Evolutionary conservation across 2,113 vertebrate genomes (phyloP), one percentile per base, ranked within the genome.

Genomic region (Tichodroma muraria): DNA sequence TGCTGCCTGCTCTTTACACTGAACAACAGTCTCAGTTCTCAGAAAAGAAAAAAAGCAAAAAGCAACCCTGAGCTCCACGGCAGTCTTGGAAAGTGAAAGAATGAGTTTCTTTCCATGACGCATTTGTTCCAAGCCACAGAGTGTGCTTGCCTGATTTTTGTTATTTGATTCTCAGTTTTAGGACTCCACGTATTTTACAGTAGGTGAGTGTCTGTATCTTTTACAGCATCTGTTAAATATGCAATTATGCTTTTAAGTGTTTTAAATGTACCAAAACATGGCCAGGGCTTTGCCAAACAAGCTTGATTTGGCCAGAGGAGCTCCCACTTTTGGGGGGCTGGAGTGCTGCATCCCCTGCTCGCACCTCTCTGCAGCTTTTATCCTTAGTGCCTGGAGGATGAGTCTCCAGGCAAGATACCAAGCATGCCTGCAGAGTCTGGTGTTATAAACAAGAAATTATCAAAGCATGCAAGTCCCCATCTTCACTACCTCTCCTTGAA

Each of bases 51-150:
- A 85, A 86, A 57, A 71, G 33, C 35, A 59, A 73, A 89, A 87
- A 35, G 1, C 59, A 70, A 9, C 45, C 27, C 54, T 10, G 6
- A 49, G 45, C 63, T 73, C 37, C 4, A 11, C 70, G 31, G n/a
- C 31, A 20, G n/a, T 54, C 68, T 77, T 90, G 80, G 80, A 92
- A 92, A 90, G 56, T 54, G 76, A 88, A 94, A 81, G 38, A 52
- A 65, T 19, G 38, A 33, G 20, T 78, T 86, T 66, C 33, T 93
- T 15, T 68, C 80, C 44, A 3, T 90, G 86, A 90, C 73, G 76
- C 40, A 30, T 89, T 94, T 87, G 44, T 92, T 92, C 73, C 89
- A 84, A 89, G 50, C 73, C 78, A 68, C 69, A 84, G 69, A 71
- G 27, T 64, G 25, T 88, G 56, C n/a, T 12, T 27, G 16, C 1